phyloP scores from a whole-genome alignment of 1,140 invertebrate species.

The Drosophila sproati region DNA sequence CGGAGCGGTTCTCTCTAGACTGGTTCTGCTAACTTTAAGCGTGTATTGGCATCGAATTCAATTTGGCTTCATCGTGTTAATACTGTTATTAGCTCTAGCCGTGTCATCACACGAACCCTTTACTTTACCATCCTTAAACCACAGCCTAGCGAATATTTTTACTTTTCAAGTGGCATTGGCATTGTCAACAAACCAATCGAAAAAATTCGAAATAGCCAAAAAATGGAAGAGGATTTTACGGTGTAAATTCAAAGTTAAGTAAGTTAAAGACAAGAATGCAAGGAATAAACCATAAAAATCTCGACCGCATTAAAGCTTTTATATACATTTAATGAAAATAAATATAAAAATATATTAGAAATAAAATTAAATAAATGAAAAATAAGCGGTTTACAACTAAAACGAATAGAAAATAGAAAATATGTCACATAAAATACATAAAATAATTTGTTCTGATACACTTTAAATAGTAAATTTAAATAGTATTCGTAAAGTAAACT shows the following conservation, averaged over 20 bases:
- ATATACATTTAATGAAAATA: too few species aligned
- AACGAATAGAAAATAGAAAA: too few species aligned
- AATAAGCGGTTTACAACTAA: too few species aligned
- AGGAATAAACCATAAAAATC: too few species aligned
- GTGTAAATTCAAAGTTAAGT: not conserved
- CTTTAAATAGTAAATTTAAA: too few species aligned
- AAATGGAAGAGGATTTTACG: not conserved
- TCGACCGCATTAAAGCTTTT: too few species aligned
- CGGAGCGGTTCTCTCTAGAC: conserved; percentile 11
- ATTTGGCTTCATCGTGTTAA: conserved; percentile 80
- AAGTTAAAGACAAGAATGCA: too few species aligned
- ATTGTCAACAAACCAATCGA: conserved; percentile 3
- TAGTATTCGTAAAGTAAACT: too few species aligned
- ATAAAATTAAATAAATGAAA: too few species aligned
- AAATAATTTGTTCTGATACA: too few species aligned
- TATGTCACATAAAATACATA: too few species aligned
- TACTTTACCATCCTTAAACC: conserved; percentile 33
- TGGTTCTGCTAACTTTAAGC: conserved; percentile 61
- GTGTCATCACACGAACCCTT: conserved; percentile 55
- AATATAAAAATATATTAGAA: too few species aligned
- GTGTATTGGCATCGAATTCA: conserved; percentile 78
- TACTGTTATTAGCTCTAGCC: conserved; percentile 75
- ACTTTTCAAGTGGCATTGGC: not conserved
- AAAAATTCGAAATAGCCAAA: not conserved
- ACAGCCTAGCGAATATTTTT: not conserved